Evolutionary conservation across 2,888 invertebrate species (phyloP), one percentile per base, ranked within the genome.

Genomic region (Petrophora chlorosata): DNA sequence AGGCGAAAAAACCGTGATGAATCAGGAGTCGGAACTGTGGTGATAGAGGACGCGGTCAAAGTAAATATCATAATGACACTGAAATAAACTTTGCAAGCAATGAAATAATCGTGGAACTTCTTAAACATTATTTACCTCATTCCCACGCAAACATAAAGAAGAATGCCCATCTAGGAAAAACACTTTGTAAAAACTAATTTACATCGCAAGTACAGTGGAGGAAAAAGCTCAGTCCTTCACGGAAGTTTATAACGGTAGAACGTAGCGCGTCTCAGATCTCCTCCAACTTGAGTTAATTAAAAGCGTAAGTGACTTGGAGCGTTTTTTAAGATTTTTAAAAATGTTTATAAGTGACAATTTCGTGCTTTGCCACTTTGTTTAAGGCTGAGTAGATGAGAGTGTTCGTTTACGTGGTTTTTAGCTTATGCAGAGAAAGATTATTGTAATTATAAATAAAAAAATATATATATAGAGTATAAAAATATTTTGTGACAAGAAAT

Each of bases 201-300:
- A 48, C 40, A 32, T 35, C 16, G 26, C 15, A 25, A 53, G 34
- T 10, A 30, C 9, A 16, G 5, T 30, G 10, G 41, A 42, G 48
- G 43, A 65, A 64, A 59, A 53, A 56, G 51, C 44, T 48, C 33
- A 59, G 64, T 67, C 53, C 63, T 65, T 70, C 77, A 76, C 75
- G 75, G 75, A 56, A 66, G 63, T 59, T 65, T 65, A 68, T 74
- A 71, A 73, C 67, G 57, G 49, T 61, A 63, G 64, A 51, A 63
- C 65, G 8, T n/a, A n/a, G n/a, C 17, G 17, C 35, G 23, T 25
- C 34, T 23, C 48, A 54, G 50, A 40, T 58, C 63, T 59, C 52
- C 57, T 46, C 50, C 42, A 53, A 64, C 63, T 67, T 50, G 50
- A 71, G 70, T 74, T 77, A 77, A 77, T 77, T 76, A 76, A 73